Base-by-base conservation (phyloP, 2,113 vertebrate genomes). In the Penelope pileata region DNA sequence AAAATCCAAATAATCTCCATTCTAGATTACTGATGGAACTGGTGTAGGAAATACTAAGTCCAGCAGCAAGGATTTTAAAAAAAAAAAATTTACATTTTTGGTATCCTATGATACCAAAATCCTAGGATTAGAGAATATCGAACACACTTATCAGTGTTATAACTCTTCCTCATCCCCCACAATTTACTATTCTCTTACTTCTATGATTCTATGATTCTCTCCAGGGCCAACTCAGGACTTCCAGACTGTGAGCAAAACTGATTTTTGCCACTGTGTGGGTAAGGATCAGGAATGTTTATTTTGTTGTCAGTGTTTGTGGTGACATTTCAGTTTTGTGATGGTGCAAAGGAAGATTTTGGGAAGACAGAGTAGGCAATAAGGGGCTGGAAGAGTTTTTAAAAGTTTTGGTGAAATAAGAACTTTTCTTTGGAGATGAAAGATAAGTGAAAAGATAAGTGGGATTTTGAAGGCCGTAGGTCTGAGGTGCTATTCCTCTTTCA, bases 1-100 rank as follows among this genome's bases (percentile, higher is more conserved):
- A 91, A 86, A 86, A 86, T 90, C 38, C 79, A 90, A 42, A 29
- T 95, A 81, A 94, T 95, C 69, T 90, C 48, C 45, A 10, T 94
- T 90, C 63, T 77, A 86, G 75, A 67, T 62, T 80, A 45, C 54
- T 70, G 83, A 69, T 77, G 27, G 27, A 94, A 48, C 59, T 70
- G 23, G 30, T 86, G 45, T 53, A 88, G 36, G n/a, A 77, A 94
- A 86, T 69, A 40, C 7, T 10, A 74, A 70, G n/a, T 83, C 17
- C 50, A 70, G 36, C 40, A 92, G 54, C n/a, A 80, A 81, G 36
- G 24, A n/a, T 70, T 77, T 80, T 62, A 88, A 68, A 0, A 1
- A 88, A 68, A 0, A 1, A 47, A 77, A n/a, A 34, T 48, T 68
- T 21, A 38, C 11, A 4, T 42, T 68, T 75, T 73, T 73, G 18